Percentiles rank a stretch among this genome's conserved stretches.
phyloP scores from a whole-genome alignment of 2,797 vertebrate species.

The Micromesistius poutassou region DNA sequence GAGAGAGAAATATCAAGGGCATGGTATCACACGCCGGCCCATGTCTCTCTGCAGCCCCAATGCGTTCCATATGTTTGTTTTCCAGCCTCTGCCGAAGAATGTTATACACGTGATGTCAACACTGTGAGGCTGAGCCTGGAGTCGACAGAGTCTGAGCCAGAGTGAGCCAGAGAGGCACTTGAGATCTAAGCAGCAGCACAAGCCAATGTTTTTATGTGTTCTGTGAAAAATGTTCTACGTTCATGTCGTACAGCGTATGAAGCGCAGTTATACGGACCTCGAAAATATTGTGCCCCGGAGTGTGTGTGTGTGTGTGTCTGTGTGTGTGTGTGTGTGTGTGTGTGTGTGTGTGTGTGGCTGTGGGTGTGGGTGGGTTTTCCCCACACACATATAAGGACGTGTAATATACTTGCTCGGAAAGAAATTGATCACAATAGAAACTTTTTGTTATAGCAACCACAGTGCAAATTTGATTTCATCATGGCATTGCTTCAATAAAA shows the following conservation, averaged over 20 bases:
- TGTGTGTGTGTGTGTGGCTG: no score
- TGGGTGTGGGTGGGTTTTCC: no score
- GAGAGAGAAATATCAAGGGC: constrained; percentile 69
- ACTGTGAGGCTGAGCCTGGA: constrained; percentile 42
- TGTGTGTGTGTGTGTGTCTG: no score
- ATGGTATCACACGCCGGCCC: constrained; percentile 67
- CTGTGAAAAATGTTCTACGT: constrained; percentile 46
- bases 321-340: no score
- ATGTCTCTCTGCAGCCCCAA: constrained; percentile 60
- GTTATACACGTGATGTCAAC: constrained; percentile 62
- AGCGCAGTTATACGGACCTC: constrained; percentile 28
- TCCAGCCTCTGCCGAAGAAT: constrained; percentile 47
- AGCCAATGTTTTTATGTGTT: constrained; percentile 49
- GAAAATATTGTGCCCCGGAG: background rate
- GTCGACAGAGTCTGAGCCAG: constrained; percentile 23
- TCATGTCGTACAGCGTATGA: constrained; percentile 41
- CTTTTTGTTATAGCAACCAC: no score
- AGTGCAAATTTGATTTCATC: no score
- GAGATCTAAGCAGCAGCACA: background rate
- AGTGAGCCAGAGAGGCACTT: background rate
- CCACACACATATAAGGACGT: no score
- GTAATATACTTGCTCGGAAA: background rate
- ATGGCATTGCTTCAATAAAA: no score
- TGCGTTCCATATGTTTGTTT: constrained; percentile 57
- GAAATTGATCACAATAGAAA: background rate